Percentiles rank a stretch among this genome's conserved stretches.
Conservation (phyloP, 2,797 vertebrate species). For the Premnoplex brunnescens region DNA sequence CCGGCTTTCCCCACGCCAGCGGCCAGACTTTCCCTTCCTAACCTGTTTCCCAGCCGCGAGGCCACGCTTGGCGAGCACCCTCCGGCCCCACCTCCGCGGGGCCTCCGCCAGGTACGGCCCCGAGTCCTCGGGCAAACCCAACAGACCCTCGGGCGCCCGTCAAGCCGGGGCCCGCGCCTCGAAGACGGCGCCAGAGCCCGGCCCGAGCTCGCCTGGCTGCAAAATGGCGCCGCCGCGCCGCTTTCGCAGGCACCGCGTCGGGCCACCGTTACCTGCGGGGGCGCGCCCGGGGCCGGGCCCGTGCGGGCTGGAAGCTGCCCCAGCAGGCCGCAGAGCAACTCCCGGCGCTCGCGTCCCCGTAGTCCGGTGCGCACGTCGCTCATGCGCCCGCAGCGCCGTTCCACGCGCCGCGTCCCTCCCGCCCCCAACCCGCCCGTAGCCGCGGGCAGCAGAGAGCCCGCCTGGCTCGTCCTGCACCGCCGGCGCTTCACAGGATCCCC, state of each 20-base stretch:
- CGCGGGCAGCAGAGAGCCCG: accelerated
- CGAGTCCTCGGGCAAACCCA: background rate
- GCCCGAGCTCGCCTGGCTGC: background rate
- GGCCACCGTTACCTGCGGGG: background rate
- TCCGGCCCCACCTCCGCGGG: accelerated
- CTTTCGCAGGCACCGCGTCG: background rate
- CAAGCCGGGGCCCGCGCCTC: background rate
- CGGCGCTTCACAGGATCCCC: background rate
- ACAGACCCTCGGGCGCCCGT: background rate
- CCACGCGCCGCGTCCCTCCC: background rate
- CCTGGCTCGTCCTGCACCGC: accelerated
- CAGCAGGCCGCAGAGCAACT: background rate
- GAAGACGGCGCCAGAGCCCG: background rate
- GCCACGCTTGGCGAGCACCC: background rate
- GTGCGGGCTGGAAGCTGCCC: background rate
- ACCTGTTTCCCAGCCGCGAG: accelerated
- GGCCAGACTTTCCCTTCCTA: accelerated
- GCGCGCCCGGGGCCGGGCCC: background rate
- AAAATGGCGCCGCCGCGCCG: background rate
- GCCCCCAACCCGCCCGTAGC: accelerated
- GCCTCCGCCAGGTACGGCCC: background rate
- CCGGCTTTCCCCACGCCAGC: background rate
- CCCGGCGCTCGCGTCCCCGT: accelerated
- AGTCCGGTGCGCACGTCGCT: background rate
- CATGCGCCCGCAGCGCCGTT: background rate